These are phyloP conservation scores for Cyprinella venusta DNA, from an alignment of 2,797 vertebrate genomes.

Conservation along the genomic window DNA sequence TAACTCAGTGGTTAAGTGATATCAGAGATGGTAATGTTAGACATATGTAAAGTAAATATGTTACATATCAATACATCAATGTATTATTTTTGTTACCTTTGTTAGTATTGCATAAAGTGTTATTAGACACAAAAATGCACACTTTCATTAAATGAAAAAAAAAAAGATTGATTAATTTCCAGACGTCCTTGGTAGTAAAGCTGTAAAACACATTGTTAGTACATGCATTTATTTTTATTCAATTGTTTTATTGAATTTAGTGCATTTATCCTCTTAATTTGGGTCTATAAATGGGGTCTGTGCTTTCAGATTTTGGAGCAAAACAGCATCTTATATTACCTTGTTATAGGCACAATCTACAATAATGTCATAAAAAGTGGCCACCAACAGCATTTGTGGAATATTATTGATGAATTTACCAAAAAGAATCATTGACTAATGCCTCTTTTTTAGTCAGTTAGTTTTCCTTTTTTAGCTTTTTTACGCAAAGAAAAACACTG, in stretches of 20 bases:
- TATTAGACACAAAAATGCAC: background rate
- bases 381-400: background rate
- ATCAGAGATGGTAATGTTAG: background rate
- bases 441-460: no score
- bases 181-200: constrained; percentile 1
- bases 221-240: background rate
- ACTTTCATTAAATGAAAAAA: background rate
- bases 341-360: background rate
- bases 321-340: background rate
- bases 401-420: background rate
- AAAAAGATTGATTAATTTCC: background rate
- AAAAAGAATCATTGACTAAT: background rate
- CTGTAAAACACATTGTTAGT: constrained; percentile 21
- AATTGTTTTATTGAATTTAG: background rate
- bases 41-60: background rate
- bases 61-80: background rate
- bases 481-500: background rate
- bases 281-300: background rate
- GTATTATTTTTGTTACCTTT: background rate
- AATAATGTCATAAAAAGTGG: background rate
- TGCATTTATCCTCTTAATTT: background rate
- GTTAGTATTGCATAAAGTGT: background rate
- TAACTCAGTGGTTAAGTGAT: background rate
- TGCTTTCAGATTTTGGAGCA: background rate
- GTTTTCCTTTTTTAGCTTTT: no score